Evolutionary conservation across 1,140 invertebrate species (phyloP).

Genomic region (Drosophila novamexicana): DNA sequence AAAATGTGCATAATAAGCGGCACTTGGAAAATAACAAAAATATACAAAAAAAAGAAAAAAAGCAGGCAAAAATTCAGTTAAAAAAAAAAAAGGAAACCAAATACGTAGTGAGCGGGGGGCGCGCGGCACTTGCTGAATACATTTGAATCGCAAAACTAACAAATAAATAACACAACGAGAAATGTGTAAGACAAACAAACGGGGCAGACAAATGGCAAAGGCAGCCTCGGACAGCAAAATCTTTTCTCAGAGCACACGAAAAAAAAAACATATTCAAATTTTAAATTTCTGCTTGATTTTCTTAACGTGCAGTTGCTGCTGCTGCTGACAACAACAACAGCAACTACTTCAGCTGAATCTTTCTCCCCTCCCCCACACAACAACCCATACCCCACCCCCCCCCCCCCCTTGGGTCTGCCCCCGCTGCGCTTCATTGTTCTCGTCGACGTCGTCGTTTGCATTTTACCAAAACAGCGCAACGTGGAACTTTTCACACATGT

Average conservation of each 20-base stretch:
- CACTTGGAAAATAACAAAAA: constrained; percentile 62
- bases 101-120: constrained; percentile 16
- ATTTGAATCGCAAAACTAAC: constrained; percentile 82
- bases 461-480: constrained; percentile 76
- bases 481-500: constrained; percentile 78
- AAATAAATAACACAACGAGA: constrained; percentile 78
- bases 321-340: constrained; percentile 12
- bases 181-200: constrained; percentile 71
- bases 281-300: constrained; percentile 75
- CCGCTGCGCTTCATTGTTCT: constrained; percentile 13
- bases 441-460: constrained; percentile 62
- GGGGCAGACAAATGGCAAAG: constrained; percentile 34
- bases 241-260: constrained; percentile 6
- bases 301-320: constrained; percentile 13
- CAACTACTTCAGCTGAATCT: not conserved
- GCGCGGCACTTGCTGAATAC: constrained; percentile 49
- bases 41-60: constrained; percentile 44
- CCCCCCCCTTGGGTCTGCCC: not conserved
- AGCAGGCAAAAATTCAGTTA: constrained; percentile 35
- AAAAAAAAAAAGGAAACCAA: constrained; percentile 36
- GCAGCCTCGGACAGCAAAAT: constrained; percentile 26
- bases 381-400: not conserved
- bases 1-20: constrained; percentile 82
- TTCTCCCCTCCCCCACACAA: no score
- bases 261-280: constrained; percentile 82